Evolutionary conservation across 2,888 invertebrate genomes (phyloP).

Genomic region (Apamea sordens): DNA sequence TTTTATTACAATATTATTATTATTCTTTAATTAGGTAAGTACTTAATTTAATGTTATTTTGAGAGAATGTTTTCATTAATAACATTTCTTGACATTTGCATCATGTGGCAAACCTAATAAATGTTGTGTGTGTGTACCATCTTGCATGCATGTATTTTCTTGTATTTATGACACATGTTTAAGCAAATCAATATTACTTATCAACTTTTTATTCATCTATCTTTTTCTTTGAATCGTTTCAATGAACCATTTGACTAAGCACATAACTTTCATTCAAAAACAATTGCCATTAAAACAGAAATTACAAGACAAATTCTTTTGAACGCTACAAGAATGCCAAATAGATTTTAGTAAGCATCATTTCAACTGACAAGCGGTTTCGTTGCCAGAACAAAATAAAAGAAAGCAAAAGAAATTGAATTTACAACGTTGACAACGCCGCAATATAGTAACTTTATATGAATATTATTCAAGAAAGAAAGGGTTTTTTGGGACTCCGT

Average conservation of each 20-base stretch:
- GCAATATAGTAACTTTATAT: conserved; percentile 51
- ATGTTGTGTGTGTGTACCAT: no score
- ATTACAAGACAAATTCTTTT: conserved; percentile 13
- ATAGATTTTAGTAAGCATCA: conserved; percentile 34
- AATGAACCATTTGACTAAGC: not conserved
- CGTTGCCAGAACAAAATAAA: conserved; percentile 34
- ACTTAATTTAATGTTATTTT: no score
- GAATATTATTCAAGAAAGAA: conserved; percentile 55
- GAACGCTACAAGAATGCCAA: conserved; percentile 12
- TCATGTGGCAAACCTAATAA: no score
- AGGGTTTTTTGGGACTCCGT: conserved; percentile 46
- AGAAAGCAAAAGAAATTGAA: conserved; percentile 51
- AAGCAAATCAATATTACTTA: no score
- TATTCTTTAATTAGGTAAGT: no score
- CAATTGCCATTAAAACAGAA: not conserved
- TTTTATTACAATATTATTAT: no score
- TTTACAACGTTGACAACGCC: conserved; percentile 50
- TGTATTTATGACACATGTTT: no score
- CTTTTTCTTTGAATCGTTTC: not conserved
- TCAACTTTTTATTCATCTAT: not conserved
- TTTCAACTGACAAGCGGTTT: conserved; percentile 36
- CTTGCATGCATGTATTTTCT: no score
- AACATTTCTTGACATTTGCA: no score
- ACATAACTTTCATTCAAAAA: conserved; percentile 8
- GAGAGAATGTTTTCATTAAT: no score